Percentiles rank a stretch among this genome's conserved stretches.
Conservation (phyloP, 2,797 vertebrate species). For the Diplodus puntazzo region DNA sequence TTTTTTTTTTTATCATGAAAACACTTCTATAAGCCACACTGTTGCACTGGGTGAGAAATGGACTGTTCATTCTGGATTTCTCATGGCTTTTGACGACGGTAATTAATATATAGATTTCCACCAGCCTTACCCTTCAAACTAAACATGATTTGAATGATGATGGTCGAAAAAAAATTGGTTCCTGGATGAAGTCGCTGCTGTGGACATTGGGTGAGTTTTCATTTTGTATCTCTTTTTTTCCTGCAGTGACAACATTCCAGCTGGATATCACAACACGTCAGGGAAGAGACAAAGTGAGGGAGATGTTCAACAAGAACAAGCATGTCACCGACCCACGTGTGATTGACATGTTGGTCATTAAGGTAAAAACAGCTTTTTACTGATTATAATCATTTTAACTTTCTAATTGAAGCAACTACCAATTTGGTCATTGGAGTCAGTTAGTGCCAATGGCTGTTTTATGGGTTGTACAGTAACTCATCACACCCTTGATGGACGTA, state of each 20-base stretch:
- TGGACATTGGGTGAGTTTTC: background rate
- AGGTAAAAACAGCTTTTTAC: conserved; percentile 84
- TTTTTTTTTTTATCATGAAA: background rate
- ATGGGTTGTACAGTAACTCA: background rate
- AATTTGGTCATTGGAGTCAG: background rate
- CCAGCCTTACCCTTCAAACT: background rate
- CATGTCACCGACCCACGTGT: conserved; percentile 91
- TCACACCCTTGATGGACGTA: background rate
- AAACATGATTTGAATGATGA: background rate
- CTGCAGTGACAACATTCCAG: conserved; percentile 89
- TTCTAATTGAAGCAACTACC: background rate
- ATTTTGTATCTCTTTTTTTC: background rate
- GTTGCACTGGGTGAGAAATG: background rate
- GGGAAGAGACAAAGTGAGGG: conserved; percentile 91
- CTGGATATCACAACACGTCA: conserved; percentile 91
- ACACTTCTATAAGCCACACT: background rate
- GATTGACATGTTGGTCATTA: conserved; percentile 95
- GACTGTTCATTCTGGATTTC: background rate
- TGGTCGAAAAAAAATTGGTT: accelerated
- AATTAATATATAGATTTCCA: background rate
- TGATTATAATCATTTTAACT: background rate
- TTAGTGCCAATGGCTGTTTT: background rate
- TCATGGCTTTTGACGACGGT: background rate
- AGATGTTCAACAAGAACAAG: conserved; percentile 93
- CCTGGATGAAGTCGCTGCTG: background rate